phyloP scores from a whole-genome alignment of 1,140 invertebrate genomes.

The Drosophila paulistorum region DNA sequence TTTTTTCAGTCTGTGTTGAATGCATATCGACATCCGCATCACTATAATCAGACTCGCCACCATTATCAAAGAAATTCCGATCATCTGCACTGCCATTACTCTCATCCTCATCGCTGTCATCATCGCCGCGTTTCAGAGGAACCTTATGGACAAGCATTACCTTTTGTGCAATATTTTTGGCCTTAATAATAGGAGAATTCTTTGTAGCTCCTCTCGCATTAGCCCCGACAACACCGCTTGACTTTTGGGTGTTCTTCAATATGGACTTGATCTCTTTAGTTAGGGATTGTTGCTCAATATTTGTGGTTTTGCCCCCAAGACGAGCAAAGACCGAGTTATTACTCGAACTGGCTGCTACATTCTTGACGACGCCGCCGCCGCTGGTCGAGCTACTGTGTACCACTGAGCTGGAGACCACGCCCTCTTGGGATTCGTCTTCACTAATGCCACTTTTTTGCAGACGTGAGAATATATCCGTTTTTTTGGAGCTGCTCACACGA shows the following conservation, averaged over 20 bases:
- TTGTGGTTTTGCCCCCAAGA: slow-evolving; percentile 65
- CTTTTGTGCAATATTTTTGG: slow-evolving; percentile 70
- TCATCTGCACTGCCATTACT: slow-evolving; percentile 70
- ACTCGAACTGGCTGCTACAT: slow-evolving; percentile 33
- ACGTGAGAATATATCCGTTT: slow-evolving; percentile 66
- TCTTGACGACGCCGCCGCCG: slow-evolving; percentile 40
- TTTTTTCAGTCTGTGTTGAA: slow-evolving; percentile 56
- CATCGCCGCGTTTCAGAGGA: slow-evolving; percentile 67
- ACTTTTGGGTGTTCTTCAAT: slow-evolving; percentile 68
- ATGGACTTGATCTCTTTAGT: slow-evolving; percentile 80
- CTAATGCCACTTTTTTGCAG: slow-evolving; percentile 46
- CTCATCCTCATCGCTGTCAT: slow-evolving; percentile 68
- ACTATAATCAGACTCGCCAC: slow-evolving; percentile 37
- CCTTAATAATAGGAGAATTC: slow-evolving; percentile 71
- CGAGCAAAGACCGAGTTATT: slow-evolving; percentile 76
- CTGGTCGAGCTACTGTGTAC: slow-evolving; percentile 59
- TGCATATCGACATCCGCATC: slow-evolving; percentile 44
- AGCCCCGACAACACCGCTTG: background rate
- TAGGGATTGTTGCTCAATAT: slow-evolving; percentile 20
- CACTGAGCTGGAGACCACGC: slow-evolving; percentile 67
- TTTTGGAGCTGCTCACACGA: slow-evolving; percentile 67
- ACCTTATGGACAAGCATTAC: slow-evolving; percentile 81
- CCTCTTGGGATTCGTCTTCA: slow-evolving; percentile 64
- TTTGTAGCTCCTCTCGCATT: slow-evolving; percentile 29
- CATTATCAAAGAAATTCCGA: slow-evolving; percentile 1